phyloP scores from a whole-genome alignment of 2,888 invertebrate genomes.

The Hesperia comma region DNA sequence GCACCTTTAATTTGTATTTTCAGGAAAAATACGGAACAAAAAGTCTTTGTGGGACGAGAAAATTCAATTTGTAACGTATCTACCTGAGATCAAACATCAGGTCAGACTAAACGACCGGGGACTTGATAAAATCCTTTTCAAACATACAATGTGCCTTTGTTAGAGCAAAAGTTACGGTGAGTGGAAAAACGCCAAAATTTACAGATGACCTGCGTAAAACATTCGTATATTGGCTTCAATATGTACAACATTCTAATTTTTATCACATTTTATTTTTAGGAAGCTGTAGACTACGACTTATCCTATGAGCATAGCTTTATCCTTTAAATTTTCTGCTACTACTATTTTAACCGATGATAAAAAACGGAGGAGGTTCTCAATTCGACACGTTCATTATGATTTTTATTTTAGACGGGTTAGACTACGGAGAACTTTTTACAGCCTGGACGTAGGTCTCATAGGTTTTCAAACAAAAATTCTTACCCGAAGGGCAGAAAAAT shows the following conservation, averaged over 20 bases:
- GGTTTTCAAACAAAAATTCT: too few species aligned
- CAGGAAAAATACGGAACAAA: conserved; percentile 8
- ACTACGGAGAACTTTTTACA: too few species aligned
- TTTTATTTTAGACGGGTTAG: too few species aligned
- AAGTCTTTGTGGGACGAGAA: conserved; percentile 23
- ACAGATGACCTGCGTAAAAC: conserved; percentile 16
- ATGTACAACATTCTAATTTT: neutral
- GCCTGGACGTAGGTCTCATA: too few species aligned
- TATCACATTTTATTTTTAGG: neutral
- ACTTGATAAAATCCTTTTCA: conserved; percentile 31
- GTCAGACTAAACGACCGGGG: conserved; percentile 28
- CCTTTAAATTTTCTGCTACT: too few species aligned
- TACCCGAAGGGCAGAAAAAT: too few species aligned
- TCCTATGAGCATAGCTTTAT: too few species aligned
- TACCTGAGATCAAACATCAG: conserved; percentile 29
- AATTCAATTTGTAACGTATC: conserved; percentile 35
- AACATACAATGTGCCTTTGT: conserved; percentile 35
- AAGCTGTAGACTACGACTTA: too few species aligned
- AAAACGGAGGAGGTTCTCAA: too few species aligned
- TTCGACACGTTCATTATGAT: too few species aligned
- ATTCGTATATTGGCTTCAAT: conserved; percentile 7
- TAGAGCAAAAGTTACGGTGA: conserved; percentile 18
- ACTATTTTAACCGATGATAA: too few species aligned
- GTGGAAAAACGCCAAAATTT: conserved; percentile 15
- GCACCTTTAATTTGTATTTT: conserved; percentile 1